A percentile compares a stretch with the other conserved stretches of the same genome.
phyloP scores from a whole-genome alignment of 92 coral and sea anemone genomes.

The Umimayanthus kanabou region DNA sequence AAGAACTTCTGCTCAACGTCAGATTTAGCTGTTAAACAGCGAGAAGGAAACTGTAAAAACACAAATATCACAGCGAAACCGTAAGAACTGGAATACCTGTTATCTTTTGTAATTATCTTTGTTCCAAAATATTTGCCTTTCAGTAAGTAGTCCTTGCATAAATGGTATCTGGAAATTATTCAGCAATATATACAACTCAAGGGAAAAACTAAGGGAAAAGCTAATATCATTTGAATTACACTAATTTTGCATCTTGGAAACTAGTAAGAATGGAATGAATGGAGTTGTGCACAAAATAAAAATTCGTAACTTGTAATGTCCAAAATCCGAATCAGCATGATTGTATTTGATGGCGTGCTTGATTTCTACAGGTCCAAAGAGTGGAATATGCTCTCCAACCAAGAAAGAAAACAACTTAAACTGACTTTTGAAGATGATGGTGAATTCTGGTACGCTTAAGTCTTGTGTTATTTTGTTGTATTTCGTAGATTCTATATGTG shows the following conservation, averaged over 20 bases:
- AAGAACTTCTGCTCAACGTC: too few relatives aligned
- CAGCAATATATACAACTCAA: neutral
- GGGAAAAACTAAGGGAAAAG: neutral
- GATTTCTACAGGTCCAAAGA: slow-evolving; percentile 34
- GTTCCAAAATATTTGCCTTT: too few relatives aligned
- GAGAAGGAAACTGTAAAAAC: too few relatives aligned
- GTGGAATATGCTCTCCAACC: slow-evolving; percentile 40
- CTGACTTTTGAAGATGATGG: slow-evolving; percentile 48
- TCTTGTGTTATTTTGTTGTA: neutral
- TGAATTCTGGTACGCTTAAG: slow-evolving; percentile 46
- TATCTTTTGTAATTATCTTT: too few relatives aligned
- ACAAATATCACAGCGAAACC: too few relatives aligned
- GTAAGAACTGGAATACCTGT: too few relatives aligned
- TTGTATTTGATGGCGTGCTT: neutral
- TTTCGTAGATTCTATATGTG: too few relatives aligned
- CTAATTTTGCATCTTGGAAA: too few relatives aligned
- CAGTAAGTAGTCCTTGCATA: neutral
- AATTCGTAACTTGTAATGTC: neutral
- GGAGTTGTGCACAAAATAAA: neutral
- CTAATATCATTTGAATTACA: neutral
- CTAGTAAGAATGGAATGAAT: too few relatives aligned
- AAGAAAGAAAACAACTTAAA: slow-evolving; percentile 24
- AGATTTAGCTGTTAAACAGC: too few relatives aligned
- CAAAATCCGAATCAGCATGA: neutral
- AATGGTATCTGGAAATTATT: neutral